Evolutionary conservation across 2,113 vertebrate species (phyloP).

Genomic region (Colinus virginianus): DNA sequence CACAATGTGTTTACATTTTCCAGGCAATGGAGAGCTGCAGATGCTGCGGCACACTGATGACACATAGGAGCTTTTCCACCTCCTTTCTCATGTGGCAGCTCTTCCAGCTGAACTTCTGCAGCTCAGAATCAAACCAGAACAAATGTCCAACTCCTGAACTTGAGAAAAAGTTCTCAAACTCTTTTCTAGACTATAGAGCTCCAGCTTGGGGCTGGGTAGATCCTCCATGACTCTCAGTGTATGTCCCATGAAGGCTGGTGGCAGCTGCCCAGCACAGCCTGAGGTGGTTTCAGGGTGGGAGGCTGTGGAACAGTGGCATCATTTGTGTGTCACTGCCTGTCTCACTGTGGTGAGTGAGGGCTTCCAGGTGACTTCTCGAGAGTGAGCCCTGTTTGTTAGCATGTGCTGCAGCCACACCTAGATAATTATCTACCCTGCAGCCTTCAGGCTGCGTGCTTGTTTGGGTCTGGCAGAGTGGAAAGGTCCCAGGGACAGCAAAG

Average conservation of each 20-base stretch:
- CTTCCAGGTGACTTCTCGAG: neutral
- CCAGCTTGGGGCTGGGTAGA: neutral
- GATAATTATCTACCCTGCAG: neutral
- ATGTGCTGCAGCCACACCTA: neutral
- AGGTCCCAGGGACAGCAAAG: neutral
- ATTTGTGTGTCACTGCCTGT: neutral
- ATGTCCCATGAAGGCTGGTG: neutral
- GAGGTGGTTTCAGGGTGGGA: neutral
- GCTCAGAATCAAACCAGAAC: neutral
- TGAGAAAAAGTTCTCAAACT: accelerated
- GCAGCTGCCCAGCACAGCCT: neutral
- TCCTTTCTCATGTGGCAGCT: neutral
- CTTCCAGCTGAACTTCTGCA: neutral
- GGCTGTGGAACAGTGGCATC: neutral
- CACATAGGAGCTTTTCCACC: neutral
- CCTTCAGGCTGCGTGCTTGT: neutral
- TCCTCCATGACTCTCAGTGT: accelerated
- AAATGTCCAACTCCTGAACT: neutral
- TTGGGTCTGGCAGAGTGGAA: neutral
- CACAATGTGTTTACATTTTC: neutral
- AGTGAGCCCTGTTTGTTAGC: neutral
- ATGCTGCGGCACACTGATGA: neutral
- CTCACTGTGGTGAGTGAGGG: neutral
- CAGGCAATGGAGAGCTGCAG: neutral
- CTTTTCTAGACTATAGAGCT: neutral